These are phyloP conservation scores for Drosophila athabasca DNA, from an alignment of 1,140 invertebrate species.

Conservation along the genomic window DNA sequence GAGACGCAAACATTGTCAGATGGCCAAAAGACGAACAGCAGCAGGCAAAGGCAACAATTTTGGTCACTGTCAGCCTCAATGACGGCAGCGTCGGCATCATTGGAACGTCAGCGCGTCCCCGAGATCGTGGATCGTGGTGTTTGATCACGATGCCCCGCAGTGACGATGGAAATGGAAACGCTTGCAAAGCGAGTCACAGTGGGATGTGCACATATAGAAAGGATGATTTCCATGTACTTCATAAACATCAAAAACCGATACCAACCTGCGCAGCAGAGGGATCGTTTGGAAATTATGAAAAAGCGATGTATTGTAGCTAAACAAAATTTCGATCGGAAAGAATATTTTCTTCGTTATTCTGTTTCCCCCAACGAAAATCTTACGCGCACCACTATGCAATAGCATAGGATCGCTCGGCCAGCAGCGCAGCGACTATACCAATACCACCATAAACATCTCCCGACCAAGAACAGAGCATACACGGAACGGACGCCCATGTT, in stretches of 20 bases:
- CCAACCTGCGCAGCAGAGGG: no score
- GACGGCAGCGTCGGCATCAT: slow-evolving; percentile 22
- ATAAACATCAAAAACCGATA: no score
- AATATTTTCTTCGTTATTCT: slow-evolving; percentile 1
- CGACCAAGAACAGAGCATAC: slow-evolving; percentile 20
- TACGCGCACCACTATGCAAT: slow-evolving; percentile 48
- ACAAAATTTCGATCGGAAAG: slow-evolving; percentile 1
- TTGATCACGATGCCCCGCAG: slow-evolving; percentile 71
- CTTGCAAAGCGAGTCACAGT: slow-evolving; percentile 60
- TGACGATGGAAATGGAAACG: slow-evolving; percentile 68
- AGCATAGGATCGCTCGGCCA: not conserved
- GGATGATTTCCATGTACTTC: no score
- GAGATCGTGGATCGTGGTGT: slow-evolving; percentile 71
- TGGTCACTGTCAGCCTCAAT: slow-evolving; percentile 27
- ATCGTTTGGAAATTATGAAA: no score
- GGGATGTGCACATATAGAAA: slow-evolving; percentile 7
- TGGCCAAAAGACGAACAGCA: slow-evolving; percentile 36
- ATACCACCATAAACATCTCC: slow-evolving; percentile 10
- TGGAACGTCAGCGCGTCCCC: slow-evolving; percentile 55
- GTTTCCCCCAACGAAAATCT: slow-evolving; percentile 9
- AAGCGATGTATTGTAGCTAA: no score
- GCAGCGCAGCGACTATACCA: slow-evolving; percentile 26
- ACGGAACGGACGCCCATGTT: slow-evolving; percentile 48
- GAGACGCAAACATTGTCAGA: slow-evolving; percentile 48
- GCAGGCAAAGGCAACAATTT: slow-evolving; percentile 27